phyloP scores from a whole-genome alignment of 1,140 invertebrate species.

The Megalopta genalis region DNA sequence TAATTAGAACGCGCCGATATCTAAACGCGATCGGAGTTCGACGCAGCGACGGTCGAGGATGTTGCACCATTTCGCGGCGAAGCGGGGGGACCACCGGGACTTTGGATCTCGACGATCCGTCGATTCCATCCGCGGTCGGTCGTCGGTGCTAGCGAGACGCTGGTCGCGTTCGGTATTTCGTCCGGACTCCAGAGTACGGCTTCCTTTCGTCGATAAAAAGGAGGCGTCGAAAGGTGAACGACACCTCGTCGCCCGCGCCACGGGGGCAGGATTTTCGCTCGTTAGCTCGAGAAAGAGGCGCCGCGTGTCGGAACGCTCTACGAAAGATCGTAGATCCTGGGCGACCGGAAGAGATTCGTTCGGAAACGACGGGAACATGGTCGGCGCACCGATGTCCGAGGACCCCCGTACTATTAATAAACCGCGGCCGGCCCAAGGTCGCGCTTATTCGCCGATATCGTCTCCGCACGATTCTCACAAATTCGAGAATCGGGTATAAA shows the following conservation, averaged over 20 bases:
- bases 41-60: background rate
- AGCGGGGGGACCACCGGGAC: background rate
- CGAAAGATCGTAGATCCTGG: too few species aligned
- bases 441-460: constrained; percentile 43
- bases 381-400: constrained; percentile 13
- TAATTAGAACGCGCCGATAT: constrained; percentile 33
- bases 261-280: too few species aligned
- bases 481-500: constrained; percentile 61
- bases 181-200: too few species aligned
- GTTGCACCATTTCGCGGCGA: background rate
- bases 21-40: constrained; percentile 13
- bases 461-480: constrained; percentile 41
- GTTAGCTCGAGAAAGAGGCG: too few species aligned
- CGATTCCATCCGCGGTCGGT: too few species aligned
- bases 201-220: too few species aligned
- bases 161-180: too few species aligned
- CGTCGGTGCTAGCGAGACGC: too few species aligned
- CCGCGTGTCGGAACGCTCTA: too few species aligned
- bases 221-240: too few species aligned
- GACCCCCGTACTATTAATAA: constrained; percentile 57
- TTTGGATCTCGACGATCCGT: background rate
- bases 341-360: too few species aligned
- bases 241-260: too few species aligned
- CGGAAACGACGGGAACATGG: background rate
- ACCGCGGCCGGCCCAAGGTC: constrained; percentile 64